Base-by-base conservation (phyloP, 2,888 invertebrate genomes). In the Deroplatys truncata region DNA sequence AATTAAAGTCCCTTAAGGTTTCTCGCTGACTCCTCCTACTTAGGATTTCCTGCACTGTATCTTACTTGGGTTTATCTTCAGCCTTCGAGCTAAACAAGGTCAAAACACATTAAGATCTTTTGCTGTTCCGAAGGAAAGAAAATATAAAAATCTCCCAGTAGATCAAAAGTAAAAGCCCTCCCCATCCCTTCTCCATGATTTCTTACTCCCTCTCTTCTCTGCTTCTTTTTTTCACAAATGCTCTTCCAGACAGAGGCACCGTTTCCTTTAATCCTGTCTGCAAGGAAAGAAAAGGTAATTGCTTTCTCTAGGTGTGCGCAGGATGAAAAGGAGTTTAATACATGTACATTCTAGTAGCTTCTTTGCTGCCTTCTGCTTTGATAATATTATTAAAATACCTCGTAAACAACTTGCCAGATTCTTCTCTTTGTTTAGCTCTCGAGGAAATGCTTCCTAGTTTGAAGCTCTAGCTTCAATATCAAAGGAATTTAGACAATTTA, bases 91-190 rank as follows among this genome's bases (percentile, higher is more conserved):
- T 72, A 86, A 82, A 86, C 86, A 86, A 82, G 86, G 86, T 29
- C 82, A 86, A 28, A 86, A 82, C 82, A 82, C 31, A 86, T 86
- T 86, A 86, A 86, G 31, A 86, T 20, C 31, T 82, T 86, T 86
- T 29, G 56, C 72, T 82, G 25, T 72, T 86, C 29, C 29, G 8
- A 72, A 72, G 56, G 82, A 49, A 86, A 72, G 56, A 86, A 86
- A 29, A 86, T 86, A 86, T 10, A 86, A 86, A 86, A 28, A 85
- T 85, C 15, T 86, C 29, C 86, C 25, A 31, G 28, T 72, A 86
- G 49, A 86, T 82, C 86, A 56, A 86, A 86, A 56, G 82, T 82
- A 72, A 86, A 85, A 86, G 82, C 28, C 86, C 20, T 56, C 20
- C 5, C 31, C 31, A 10, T 56, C 72, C 86, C 16, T 13, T 72